Percentiles rank a stretch among this genome's conserved stretches.
Evolutionary conservation across 2,888 invertebrate species (phyloP).

Genomic region (Chromoteleia sp.): DNA sequence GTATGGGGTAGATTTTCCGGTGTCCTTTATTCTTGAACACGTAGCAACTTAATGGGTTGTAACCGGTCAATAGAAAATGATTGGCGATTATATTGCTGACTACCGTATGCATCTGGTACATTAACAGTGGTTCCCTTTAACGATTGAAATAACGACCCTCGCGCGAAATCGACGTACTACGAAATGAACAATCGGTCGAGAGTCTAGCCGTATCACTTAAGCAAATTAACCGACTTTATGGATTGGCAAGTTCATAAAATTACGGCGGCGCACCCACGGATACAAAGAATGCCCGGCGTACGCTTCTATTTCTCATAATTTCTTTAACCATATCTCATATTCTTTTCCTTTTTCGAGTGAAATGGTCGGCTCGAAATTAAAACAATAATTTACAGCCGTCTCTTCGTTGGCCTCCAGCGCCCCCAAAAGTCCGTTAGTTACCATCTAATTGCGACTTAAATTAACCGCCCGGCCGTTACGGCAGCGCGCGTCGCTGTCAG

Average conservation of each 20-base stretch:
- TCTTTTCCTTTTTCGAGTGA: constrained; percentile 60
- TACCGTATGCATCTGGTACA: background rate
- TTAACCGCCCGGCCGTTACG: constrained; percentile 73
- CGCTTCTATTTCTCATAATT: constrained; percentile 62
- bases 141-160: constrained; percentile 48
- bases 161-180: constrained; percentile 39
- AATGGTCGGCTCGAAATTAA: constrained; percentile 77
- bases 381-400: constrained; percentile 80
- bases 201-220: constrained; percentile 70
- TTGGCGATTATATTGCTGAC: background rate
- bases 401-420: constrained; percentile 58
- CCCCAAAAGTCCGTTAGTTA: constrained; percentile 74
- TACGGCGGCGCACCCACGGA: constrained; percentile 66
- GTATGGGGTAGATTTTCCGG: background rate
- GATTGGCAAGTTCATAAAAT: constrained; percentile 78
- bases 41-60: background rate
- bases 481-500: constrained; percentile 58
- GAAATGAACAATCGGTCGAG: constrained; percentile 64
- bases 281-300: constrained; percentile 31
- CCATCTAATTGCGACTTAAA: constrained; percentile 79
- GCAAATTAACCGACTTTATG: constrained; percentile 78
- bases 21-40: constrained; percentile 19
- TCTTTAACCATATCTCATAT: constrained; percentile 62
- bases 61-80: background rate
- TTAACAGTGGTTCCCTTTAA: constrained; percentile 12